Evolutionary conservation across 2,888 invertebrate species (phyloP), one percentile per base, ranked within the genome.

Genomic region (Ferrisia virgata): DNA sequence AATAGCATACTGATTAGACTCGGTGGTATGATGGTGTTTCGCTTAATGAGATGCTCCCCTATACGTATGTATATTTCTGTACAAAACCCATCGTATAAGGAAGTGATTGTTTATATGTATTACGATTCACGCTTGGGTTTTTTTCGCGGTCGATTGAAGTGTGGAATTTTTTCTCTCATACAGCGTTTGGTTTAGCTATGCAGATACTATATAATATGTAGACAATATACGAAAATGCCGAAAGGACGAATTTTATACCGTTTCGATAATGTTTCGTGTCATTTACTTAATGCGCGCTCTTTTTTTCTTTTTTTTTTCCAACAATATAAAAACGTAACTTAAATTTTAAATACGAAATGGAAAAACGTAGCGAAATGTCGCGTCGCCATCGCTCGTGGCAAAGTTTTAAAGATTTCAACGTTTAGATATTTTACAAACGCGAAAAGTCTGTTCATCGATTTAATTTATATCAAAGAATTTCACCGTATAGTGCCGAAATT

Each of bases 391-490:
- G n/a, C n/a, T n/a, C 39, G 39, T 53, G 64, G 64, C 31, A n/a
- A 47, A 2, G 31, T 64, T 64, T 64, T 64, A 28, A 64, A 64
- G 28, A 31, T 64, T 64, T 64, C 64, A 64, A 28, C 64, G 18
- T 64, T 28, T 15, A 28, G 28, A 11, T 28, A 64, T 64, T 64
- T 64, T 28, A 28, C 64, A 13, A 64, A 64, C 15, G 64, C 31
- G 64, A 64, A 28, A 64, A 28, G 64, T 64, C 64, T 64, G 64
- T 28, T 64, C 64, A 28, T 64, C 64, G 64, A 64, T 64, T 64
- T 64, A 64, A 64, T 64, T 64, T 64, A 28, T 64, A 64, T 64
- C 64, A 64, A 64, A 64, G 64, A 64, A 64, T 28, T 64, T 64
- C 28, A 13, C 53, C 8, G n/a, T 47, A 5, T 25, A 25, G 58